Evolutionary conservation across 2,113 vertebrate species (phyloP), one percentile per base, ranked within the genome.

Genomic region (Peromyscus maniculatus): DNA sequence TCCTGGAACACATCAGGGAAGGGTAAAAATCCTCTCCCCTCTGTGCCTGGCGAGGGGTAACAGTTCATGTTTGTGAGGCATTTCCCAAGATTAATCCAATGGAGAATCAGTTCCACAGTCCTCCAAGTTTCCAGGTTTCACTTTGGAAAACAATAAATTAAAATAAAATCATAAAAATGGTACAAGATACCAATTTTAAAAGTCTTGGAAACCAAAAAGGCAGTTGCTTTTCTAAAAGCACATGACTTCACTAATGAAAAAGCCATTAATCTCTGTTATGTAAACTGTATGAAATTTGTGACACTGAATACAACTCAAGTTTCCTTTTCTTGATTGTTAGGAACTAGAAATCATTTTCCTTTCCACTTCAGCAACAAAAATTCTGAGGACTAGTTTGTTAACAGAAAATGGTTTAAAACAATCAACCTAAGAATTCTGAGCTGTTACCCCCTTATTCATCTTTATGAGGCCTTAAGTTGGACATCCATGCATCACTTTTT

Each of bases 151-250:
- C 0, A 52, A 6, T 49, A 43, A 69, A 89, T 75, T 92, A 33
- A 62, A 89, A 87, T 79, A 89, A 94, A 86, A 83, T 75, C 71
- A 43, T 64, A 75, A 93, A 95, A 87, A 28, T 13, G 21, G 49
- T 7, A 78, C 11, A 89, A n/a, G 64, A 36, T 52, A 8, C 17
- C 67, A 95, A 88, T 33, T 80, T 33, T 12, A 21, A 49, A 66
- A 86, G 64, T 15, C 39, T 46, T 36, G 57, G 49, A 67, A 49
- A 69, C 62, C 5, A 31, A 46, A 46, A 67, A 1, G 13, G 31
- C 12, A 55, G 8, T 74, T 83, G 33, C 57, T 87, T 87, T 91
- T 62, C 31, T 80, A 7, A 28, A 72, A 87, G 52, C 43, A 52
- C 39, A 88, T 72, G 7, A 86, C 33, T 89, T 74, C 7, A 9